phyloP scores from a whole-genome alignment of 2,113 vertebrate genomes.

The Thermophis baileyi region DNA sequence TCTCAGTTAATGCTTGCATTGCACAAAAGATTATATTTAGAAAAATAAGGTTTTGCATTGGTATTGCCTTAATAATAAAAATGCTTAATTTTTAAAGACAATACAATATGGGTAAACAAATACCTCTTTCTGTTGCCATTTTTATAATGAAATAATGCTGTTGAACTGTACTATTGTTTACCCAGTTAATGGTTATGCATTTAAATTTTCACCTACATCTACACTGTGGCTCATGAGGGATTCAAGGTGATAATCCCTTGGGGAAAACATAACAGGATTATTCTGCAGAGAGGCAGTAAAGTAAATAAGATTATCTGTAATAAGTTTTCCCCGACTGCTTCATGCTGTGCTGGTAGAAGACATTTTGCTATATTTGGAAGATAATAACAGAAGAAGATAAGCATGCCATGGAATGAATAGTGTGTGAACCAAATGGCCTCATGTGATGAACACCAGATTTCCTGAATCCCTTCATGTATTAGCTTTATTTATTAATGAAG shows the following conservation, averaged over 20 bases:
- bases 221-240: conserved; percentile 25
- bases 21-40: not conserved
- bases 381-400: conserved; percentile 33
- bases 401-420: not conserved
- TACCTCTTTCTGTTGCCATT: conserved; percentile 3
- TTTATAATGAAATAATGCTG: not conserved
- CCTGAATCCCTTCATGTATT: not conserved
- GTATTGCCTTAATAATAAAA: not conserved
- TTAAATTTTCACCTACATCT: not conserved
- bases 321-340: conserved; percentile 58
- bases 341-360: conserved; percentile 54
- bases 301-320: conserved; percentile 66
- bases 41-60: not conserved
- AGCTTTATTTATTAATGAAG: not conserved
- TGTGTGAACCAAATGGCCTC: conserved; percentile 21
- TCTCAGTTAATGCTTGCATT: not conserved
- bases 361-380: conserved; percentile 48
- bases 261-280: conserved; percentile 59
- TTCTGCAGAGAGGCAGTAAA: conserved; percentile 44
- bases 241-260: conserved; percentile 66
- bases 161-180: not conserved
- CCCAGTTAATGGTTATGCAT: not conserved
- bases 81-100: not conserved
- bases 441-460: conserved; percentile 15
- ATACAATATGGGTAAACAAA: not conserved